Evolutionary conservation across 2,888 invertebrate genomes (phyloP), one percentile per base, ranked within the genome.

Genomic region (Deroplatys truncata): DNA sequence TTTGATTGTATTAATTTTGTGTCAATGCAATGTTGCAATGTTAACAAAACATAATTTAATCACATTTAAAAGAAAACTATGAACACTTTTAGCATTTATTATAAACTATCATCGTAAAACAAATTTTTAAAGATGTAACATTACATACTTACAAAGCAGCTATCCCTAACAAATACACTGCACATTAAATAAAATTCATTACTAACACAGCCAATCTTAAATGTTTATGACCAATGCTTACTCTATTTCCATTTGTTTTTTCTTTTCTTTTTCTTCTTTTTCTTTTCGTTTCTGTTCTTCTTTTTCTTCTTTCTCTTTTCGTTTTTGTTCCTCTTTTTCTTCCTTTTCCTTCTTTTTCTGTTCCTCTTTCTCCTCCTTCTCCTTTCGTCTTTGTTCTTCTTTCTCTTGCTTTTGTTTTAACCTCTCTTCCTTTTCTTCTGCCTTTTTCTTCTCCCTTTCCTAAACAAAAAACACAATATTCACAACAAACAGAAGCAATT

Each of bases 391-490:
- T 92, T 91, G 49, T 91, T 91, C 90, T 92, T 92, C 88, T 89
- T 91, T 88, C 91, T 92, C 86, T 91, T 92, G 89, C 91, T 92
- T 9, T 92, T 92, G 84, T 88, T 92, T 93, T 94, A 91, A 94
- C 95, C 92, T 94, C 94, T 94, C 94, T 91, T 93, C 94, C 85
- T 91, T 94, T 93, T 93, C 91, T 94, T 94, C 91, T 94, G 94
- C 91, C 94, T 94, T 91, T 94, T 94, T 72, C 93, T 92, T 90
- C 94, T 94, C 15, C 92, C 92, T 91, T 93, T 94, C 90, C 92
- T 93, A 90, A 93, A 93, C 84, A 84, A 31, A 94, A 94, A 89
- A 94, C 82, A 86, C 84, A 89, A 13, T 13, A 43, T 43, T 10
- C 13, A 43, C 13, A 1, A 43, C 10, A 43, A 43, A 43, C 13